These are phyloP conservation scores for Lasioglossum marginatum DNA, from an alignment of 2,888 invertebrate species.

Conservation along the genomic window DNA sequence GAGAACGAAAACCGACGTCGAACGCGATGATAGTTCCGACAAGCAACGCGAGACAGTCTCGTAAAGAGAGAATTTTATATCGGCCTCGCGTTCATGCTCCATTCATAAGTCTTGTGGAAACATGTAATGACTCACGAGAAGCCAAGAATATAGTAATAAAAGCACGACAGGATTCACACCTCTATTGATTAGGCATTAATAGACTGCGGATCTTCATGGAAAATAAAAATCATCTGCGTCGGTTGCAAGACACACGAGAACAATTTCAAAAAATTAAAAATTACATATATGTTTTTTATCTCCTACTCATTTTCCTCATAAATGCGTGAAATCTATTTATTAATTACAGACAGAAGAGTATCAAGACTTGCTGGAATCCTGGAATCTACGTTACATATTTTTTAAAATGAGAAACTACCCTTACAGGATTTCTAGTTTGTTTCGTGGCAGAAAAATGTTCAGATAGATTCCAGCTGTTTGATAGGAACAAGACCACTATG, in stretches of 20 bases:
- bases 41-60: not conserved
- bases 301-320: too few species aligned
- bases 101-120: slow-evolving; percentile 42
- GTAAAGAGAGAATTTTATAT: slow-evolving; percentile 27
- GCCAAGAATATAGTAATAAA: not conserved
- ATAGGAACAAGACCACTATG: not conserved
- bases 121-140: slow-evolving; percentile 39
- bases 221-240: too few species aligned
- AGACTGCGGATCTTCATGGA: not conserved
- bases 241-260: too few species aligned
- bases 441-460: not conserved
- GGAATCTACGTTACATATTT: too few species aligned
- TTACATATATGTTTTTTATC: too few species aligned
- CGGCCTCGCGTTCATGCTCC: slow-evolving; percentile 37
- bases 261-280: too few species aligned
- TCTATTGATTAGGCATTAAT: not conserved
- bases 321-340: too few species aligned
- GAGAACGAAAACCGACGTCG: slow-evolving; percentile 39
- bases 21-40: slow-evolving; percentile 31
- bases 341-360: too few species aligned
- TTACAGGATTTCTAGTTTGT: not conserved
- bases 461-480: slow-evolving; percentile 4
- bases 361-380: too few species aligned
- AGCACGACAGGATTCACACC: not conserved
- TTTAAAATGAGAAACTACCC: not conserved